Evolutionary conservation across 2,888 invertebrate species (phyloP).

Genomic region (Melinaea marsaeus): DNA sequence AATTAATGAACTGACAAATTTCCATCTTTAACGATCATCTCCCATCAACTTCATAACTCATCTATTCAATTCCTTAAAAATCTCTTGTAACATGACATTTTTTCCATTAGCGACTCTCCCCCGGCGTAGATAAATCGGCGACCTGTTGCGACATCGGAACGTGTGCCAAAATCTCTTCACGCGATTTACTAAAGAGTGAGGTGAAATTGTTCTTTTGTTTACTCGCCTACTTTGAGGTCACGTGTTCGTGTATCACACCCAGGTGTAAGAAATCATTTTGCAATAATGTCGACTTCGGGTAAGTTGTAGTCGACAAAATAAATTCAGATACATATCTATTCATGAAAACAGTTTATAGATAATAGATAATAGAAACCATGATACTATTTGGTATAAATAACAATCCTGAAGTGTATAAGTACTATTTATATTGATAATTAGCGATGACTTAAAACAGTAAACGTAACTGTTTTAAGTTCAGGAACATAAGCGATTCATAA

Average conservation of each 20-base stretch:
- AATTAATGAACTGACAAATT: constrained; percentile 52
- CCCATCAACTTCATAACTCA: constrained; percentile 54
- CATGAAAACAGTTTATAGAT: too few species aligned
- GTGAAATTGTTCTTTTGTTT: constrained; percentile 61
- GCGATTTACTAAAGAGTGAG: constrained; percentile 48
- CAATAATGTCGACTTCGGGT: not conserved
- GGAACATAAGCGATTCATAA: too few species aligned
- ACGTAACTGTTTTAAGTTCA: too few species aligned
- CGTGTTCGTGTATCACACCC: constrained; percentile 12
- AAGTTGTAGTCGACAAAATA: too few species aligned
- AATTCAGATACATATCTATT: too few species aligned
- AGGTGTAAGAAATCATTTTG: not conserved
- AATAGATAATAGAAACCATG: too few species aligned
- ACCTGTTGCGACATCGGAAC: constrained; percentile 61
- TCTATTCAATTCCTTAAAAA: constrained; percentile 55
- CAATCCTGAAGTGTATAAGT: too few species aligned
- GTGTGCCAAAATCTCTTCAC: constrained; percentile 45
- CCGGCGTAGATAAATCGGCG: constrained; percentile 58
- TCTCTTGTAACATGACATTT: constrained; percentile 58
- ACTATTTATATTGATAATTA: too few species aligned
- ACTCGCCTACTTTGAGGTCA: constrained; percentile 26
- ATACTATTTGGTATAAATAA: too few species aligned
- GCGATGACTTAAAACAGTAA: too few species aligned
- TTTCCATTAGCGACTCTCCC: constrained; percentile 63
- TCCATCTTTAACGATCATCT: constrained; percentile 45